Conservation (phyloP, 1,140 invertebrate genomes). For the Zaprionus africanus region DNA sequence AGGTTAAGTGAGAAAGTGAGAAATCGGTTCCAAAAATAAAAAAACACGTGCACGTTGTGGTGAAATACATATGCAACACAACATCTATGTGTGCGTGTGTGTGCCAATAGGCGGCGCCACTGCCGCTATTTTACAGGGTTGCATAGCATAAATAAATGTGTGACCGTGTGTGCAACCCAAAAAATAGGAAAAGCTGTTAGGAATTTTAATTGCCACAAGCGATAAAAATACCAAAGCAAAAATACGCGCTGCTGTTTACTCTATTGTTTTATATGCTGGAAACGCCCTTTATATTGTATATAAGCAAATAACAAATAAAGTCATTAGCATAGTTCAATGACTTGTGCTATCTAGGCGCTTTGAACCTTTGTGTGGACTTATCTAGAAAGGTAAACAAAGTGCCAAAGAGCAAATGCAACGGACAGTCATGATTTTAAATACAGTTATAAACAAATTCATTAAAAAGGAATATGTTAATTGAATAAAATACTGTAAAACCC, state of each 20-base stretch:
- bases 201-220: neutral
- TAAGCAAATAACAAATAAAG: neutral
- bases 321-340: constrained; percentile 17
- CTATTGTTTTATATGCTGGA: neutral
- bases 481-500: neutral
- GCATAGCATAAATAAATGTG: constrained; percentile 13
- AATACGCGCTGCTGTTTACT: neutral
- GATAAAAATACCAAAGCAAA: neutral
- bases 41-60: constrained; percentile 32
- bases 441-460: neutral
- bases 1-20: constrained; percentile 55
- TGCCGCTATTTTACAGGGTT: constrained; percentile 20
- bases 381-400: constrained; percentile 29
- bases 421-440: neutral
- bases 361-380: constrained; percentile 3
- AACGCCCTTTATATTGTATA: neutral
- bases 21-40: constrained; percentile 12
- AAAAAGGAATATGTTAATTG: neutral
- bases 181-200: neutral
- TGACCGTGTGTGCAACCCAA: constrained; percentile 14
- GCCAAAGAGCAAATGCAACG: neutral
- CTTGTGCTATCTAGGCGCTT: constrained; percentile 14
- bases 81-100: neutral
- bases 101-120: constrained; percentile 39
- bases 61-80: constrained; percentile 1